These are phyloP conservation scores for Aphodius sticticus DNA, from an alignment of 2,888 invertebrate genomes.

Conservation along the genomic window DNA sequence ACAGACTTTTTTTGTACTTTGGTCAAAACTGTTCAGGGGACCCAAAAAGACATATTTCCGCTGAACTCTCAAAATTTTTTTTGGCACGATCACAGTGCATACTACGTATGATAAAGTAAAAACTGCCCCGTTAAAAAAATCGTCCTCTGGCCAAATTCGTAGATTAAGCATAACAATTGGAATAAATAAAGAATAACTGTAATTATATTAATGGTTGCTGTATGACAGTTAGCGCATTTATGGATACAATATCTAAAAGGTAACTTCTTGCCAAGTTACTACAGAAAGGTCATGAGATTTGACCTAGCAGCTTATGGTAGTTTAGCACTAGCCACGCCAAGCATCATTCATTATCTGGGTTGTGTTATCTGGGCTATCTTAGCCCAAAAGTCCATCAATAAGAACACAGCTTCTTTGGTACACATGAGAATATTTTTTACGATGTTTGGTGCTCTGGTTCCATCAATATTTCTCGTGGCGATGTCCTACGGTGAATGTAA, in stretches of 20 bases:
- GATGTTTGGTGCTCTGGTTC: conserved; percentile 13
- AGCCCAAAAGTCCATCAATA: not conserved
- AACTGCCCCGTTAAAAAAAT: not conserved
- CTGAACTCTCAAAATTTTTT: too few species aligned
- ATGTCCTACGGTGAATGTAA: conserved; percentile 20
- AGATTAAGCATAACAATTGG: too few species aligned
- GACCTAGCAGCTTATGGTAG: not conserved
- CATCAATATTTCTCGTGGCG: conserved; percentile 6
- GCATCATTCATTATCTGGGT: conserved; percentile 6
- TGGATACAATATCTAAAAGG: conserved; percentile 18
- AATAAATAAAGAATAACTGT: too few species aligned
- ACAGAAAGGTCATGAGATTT: not conserved
- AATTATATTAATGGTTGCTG: not conserved
- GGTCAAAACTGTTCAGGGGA: too few species aligned
- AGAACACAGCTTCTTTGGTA: not conserved
- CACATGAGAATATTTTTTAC: conserved; percentile 18
- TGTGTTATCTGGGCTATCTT: not conserved
- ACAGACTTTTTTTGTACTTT: too few species aligned
- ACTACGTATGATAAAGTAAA: too few species aligned
- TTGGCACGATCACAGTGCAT: too few species aligned
- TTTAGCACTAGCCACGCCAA: not conserved
- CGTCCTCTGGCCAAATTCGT: too few species aligned
- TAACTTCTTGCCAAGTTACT: conserved; percentile 9
- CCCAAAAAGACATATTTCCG: too few species aligned
- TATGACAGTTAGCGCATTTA: not conserved